These are phyloP conservation scores for Synaphobranchus kaupii DNA, from an alignment of 2,797 vertebrate genomes.

Conservation along the genomic window DNA sequence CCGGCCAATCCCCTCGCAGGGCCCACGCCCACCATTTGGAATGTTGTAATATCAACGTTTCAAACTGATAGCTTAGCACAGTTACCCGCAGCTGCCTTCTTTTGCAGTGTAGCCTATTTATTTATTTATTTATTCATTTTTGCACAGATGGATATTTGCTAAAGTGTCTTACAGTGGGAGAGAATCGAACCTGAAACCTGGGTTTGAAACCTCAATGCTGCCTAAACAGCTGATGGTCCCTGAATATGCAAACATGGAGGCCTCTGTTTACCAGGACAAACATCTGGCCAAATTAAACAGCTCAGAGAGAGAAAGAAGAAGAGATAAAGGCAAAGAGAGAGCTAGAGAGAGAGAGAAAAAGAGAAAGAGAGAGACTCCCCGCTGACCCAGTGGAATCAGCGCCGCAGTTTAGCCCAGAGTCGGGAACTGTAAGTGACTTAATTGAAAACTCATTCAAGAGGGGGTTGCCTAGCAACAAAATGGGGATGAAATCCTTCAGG, in stretches of 20 bases:
- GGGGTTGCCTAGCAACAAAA: slow-evolving; percentile 63
- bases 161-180: neutral
- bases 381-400: slow-evolving; percentile 23
- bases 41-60: neutral
- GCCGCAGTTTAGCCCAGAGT: slow-evolving; percentile 31
- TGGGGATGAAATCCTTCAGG: slow-evolving; percentile 33
- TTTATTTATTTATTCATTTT: neutral
- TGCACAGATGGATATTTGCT: neutral
- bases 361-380: slow-evolving; percentile 1
- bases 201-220: neutral
- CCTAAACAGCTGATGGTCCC: neutral
- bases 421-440: slow-evolving; percentile 53
- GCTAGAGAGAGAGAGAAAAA: neutral
- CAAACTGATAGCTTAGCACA: neutral
- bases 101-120: neutral
- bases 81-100: neutral
- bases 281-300: neutral
- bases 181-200: neutral
- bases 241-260: neutral
- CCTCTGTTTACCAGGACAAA: neutral
- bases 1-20: neutral
- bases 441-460: slow-evolving; percentile 55
- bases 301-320: slow-evolving; percentile 11
- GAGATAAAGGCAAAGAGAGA: slow-evolving; percentile 4
- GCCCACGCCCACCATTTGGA: neutral